Conservation (phyloP, 1,140 invertebrate species). For the Lordiphosa mommai region DNA sequence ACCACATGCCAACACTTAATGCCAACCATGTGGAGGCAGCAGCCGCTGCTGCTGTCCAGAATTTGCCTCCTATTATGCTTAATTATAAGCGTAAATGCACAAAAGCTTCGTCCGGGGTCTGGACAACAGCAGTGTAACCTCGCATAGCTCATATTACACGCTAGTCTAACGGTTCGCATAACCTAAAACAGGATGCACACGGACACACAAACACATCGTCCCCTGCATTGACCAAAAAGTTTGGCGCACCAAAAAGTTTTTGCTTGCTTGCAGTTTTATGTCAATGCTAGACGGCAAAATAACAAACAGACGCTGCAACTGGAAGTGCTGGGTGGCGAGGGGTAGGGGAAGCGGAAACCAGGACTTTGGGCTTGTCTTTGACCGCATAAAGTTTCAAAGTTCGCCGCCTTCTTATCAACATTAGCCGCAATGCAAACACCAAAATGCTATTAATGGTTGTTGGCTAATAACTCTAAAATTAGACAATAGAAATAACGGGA, state of each 20-base stretch:
- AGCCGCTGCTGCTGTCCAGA: conserved; percentile 24
- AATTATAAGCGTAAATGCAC: conserved; percentile 66
- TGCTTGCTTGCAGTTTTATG: conserved; percentile 47
- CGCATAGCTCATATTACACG: conserved; percentile 34
- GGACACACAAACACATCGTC: conserved; percentile 8
- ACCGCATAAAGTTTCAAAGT: conserved; percentile 34
- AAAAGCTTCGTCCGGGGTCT: conserved; percentile 29
- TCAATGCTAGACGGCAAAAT: conserved; percentile 38
- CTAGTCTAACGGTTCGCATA: conserved; percentile 22
- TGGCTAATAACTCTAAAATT: conserved; percentile 2
- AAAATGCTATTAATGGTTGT: conserved; percentile 50
- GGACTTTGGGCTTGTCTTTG: conserved; percentile 44
- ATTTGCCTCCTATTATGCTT: conserved; percentile 57
- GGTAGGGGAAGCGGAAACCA: too few species aligned
- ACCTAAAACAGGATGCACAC: conserved; percentile 1
- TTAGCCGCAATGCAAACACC: conserved; percentile 45
- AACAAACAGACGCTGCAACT: conserved; percentile 18
- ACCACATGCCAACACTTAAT: conserved; percentile 71
- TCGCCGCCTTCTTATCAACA: conserved; percentile 29
- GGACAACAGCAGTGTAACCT: conserved; percentile 28
- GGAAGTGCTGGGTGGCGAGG: too few species aligned
- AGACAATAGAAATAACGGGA: background rate
- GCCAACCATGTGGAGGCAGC: conserved; percentile 41
- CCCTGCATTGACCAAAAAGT: conserved; percentile 51
- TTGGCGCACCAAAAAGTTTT: conserved; percentile 53